These are phyloP conservation scores for Seriola rivoliana DNA, from an alignment of 2,113 vertebrate genomes.

Conservation along the genomic window DNA sequence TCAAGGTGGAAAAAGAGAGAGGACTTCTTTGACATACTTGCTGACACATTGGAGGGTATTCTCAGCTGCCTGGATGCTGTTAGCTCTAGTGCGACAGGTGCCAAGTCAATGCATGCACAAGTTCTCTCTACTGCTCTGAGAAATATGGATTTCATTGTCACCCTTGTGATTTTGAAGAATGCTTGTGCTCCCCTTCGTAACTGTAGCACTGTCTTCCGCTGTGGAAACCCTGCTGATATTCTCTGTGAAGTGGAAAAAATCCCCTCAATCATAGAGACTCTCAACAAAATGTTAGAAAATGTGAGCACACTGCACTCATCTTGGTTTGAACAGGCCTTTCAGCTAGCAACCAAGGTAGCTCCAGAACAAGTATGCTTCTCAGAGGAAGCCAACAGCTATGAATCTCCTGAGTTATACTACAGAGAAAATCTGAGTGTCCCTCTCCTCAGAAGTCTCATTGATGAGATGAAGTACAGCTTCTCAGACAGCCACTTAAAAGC, in stretches of 20 bases:
- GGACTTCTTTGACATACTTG: slow-evolving; percentile 92
- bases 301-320: slow-evolving; percentile 89
- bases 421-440: slow-evolving; percentile 91
- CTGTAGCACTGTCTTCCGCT: slow-evolving; percentile 92
- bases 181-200: slow-evolving; percentile 88
- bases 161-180: slow-evolving; percentile 92
- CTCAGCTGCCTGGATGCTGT: slow-evolving; percentile 91
- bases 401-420: slow-evolving; percentile 92
- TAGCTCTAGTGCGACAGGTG: slow-evolving; percentile 80
- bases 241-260: slow-evolving; percentile 88
- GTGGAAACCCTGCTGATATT: slow-evolving; percentile 93
- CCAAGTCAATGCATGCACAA: slow-evolving; percentile 86
- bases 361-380: slow-evolving; percentile 88
- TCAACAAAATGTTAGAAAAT: slow-evolving; percentile 93
- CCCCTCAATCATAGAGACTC: slow-evolving; percentile 89
- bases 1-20: slow-evolving; percentile 94
- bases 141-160: slow-evolving; percentile 93
- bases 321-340: slow-evolving; percentile 96
- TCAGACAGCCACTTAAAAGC: slow-evolving; percentile 93
- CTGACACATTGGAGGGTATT: slow-evolving; percentile 91
- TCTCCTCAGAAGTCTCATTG: slow-evolving; percentile 89
- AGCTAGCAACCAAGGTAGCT: slow-evolving; percentile 88
- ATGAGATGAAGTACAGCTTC: slow-evolving; percentile 94
- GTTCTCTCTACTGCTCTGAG: slow-evolving; percentile 88
- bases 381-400: slow-evolving; percentile 79